These are phyloP conservation scores for Nerophis ophidion DNA, from an alignment of 2,113 vertebrate genomes.

Conservation along the genomic window DNA sequence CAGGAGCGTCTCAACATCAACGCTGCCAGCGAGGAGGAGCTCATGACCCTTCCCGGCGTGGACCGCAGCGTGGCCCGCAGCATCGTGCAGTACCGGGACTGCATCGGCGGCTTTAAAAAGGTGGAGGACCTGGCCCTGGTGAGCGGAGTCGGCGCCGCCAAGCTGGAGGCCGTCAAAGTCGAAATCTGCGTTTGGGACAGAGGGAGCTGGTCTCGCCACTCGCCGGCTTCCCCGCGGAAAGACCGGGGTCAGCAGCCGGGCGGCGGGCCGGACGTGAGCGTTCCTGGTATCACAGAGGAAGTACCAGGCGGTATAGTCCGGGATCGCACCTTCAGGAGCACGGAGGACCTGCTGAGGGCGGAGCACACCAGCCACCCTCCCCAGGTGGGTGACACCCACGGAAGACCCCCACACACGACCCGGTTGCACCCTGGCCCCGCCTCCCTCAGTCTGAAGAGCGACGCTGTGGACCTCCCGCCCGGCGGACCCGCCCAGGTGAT, in stretches of 20 bases:
- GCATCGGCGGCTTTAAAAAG: slow-evolving; percentile 91
- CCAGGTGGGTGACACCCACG: slow-evolving; percentile 82
- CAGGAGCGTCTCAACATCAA: slow-evolving; percentile 96
- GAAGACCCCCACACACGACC: slow-evolving; percentile 74
- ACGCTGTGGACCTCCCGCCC: slow-evolving; percentile 83
- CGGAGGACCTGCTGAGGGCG: slow-evolving; percentile 84
- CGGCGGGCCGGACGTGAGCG: slow-evolving; percentile 82
- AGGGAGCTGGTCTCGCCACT: slow-evolving; percentile 81
- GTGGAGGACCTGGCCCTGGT: slow-evolving; percentile 95
- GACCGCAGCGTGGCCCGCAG: slow-evolving; percentile 83
- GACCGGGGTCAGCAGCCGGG: slow-evolving; percentile 74
- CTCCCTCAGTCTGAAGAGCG: slow-evolving; percentile 79
- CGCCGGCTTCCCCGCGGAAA: slow-evolving; percentile 81
- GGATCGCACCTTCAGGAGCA: slow-evolving; percentile 81
- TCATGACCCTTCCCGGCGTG: slow-evolving; percentile 95
- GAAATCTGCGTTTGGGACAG: slow-evolving; percentile 92
- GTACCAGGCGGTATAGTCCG: slow-evolving; percentile 78
- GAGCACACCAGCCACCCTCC: slow-evolving; percentile 77
- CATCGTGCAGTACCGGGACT: slow-evolving; percentile 92
- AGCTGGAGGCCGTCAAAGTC: slow-evolving; percentile 86
- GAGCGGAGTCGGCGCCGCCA: slow-evolving; percentile 88
- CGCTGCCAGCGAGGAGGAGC: slow-evolving; percentile 90
- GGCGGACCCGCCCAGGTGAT: slow-evolving; percentile 82
- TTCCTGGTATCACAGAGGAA: slow-evolving; percentile 83
- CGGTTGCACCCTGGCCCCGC: slow-evolving; percentile 87